Conservation (phyloP, 2,888 invertebrate genomes). For the Drosophila merina region DNA sequence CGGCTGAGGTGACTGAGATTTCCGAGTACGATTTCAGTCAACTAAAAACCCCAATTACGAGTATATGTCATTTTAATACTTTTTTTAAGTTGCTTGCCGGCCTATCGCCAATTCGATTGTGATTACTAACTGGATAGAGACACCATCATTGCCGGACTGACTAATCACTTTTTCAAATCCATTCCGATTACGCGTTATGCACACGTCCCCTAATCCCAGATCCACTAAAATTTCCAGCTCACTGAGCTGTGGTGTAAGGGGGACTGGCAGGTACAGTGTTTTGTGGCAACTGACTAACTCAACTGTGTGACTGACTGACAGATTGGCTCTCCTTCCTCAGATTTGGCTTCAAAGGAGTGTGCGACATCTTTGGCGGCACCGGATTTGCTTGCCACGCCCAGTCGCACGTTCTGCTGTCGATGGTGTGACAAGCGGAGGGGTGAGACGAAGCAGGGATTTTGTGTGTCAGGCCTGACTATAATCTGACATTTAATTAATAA, state of each 20-base stretch:
- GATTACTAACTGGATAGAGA: constrained; percentile 36
- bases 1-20: constrained; percentile 26
- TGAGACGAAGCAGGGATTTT: constrained; percentile 10
- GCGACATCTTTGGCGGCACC: constrained; percentile 65
- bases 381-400: constrained; percentile 55
- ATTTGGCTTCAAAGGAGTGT: constrained; percentile 69
- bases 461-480: constrained; percentile 57
- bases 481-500: constrained; percentile 83
- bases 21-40: constrained; percentile 6
- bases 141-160: constrained; percentile 33
- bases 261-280: constrained; percentile 6
- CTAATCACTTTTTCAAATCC: constrained; percentile 64
- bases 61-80: constrained; percentile 32
- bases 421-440: background rate
- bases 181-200: constrained; percentile 67
- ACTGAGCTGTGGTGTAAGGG: constrained; percentile 56
- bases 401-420: background rate
- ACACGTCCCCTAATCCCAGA: constrained; percentile 57
- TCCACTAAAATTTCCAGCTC: constrained; percentile 66
- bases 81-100: constrained; percentile 6
- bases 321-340: constrained; percentile 52
- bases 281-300: constrained; percentile 47
- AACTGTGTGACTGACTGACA: constrained; percentile 46
- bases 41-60: constrained; percentile 32
- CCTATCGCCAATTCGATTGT: constrained; percentile 45